phyloP scores from a whole-genome alignment of 1,140 invertebrate genomes.

The Cheumatopsyche charites region DNA sequence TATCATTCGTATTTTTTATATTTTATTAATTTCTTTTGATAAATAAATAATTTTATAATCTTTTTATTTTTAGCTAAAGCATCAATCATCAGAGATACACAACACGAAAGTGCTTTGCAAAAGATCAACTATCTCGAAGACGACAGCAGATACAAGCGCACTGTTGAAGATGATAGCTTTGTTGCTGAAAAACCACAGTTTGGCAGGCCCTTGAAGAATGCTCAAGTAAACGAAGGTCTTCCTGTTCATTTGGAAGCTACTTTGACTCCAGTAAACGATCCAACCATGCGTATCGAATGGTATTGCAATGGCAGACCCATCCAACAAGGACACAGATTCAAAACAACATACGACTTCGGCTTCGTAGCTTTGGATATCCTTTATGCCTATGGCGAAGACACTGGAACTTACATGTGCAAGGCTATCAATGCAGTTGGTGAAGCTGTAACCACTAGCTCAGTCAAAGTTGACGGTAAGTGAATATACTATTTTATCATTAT shows the following conservation, averaged over 20 bases:
- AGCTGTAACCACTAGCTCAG: slow-evolving; percentile 87
- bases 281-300: slow-evolving; percentile 96
- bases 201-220: slow-evolving; percentile 85
- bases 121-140: slow-evolving; percentile 93
- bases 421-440: slow-evolving; percentile 91
- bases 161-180: slow-evolving; percentile 73
- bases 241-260: slow-evolving; percentile 95
- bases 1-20: too few relatives aligned
- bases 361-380: slow-evolving; percentile 94
- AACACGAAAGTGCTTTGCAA: slow-evolving; percentile 91
- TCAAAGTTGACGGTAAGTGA: slow-evolving; percentile 83
- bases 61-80: slow-evolving; percentile 71
- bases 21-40: too few relatives aligned
- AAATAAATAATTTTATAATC: background rate
- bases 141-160: slow-evolving; percentile 76
- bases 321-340: slow-evolving; percentile 87
- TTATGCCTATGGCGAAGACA: slow-evolving; percentile 95
- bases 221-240: slow-evolving; percentile 83
- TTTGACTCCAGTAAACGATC: slow-evolving; percentile 92
- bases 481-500: slow-evolving; percentile 36
- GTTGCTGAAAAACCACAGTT: slow-evolving; percentile 86
- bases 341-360: slow-evolving; percentile 94
- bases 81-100: slow-evolving; percentile 90
- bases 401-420: slow-evolving; percentile 93
- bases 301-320: slow-evolving; percentile 90